Evolutionary conservation across 2,888 invertebrate species (phyloP).

Genomic region (Tiliacea aurago): DNA sequence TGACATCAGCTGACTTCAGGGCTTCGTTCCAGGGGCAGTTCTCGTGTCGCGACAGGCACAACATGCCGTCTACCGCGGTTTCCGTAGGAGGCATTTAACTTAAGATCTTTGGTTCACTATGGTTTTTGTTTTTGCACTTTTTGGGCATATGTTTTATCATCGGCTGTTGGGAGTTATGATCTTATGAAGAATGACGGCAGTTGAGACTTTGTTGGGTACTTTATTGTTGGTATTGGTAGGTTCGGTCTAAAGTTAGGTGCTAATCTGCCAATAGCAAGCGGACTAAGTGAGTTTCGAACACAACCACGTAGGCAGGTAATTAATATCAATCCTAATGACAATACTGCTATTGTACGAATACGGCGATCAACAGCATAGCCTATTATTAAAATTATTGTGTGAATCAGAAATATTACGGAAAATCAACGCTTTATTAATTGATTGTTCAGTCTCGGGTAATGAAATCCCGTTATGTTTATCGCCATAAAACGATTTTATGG

Average conservation of each 20-base stretch:
- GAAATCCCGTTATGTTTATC: slow-evolving; percentile 2
- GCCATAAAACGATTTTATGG: slow-evolving; percentile 24
- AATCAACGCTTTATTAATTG: background rate
- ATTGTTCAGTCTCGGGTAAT: slow-evolving; percentile 21
- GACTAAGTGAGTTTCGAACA: background rate
- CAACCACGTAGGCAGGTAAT: background rate
- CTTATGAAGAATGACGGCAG: slow-evolving; percentile 48
- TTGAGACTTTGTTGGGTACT: slow-evolving; percentile 47
- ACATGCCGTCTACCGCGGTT: slow-evolving; percentile 87
- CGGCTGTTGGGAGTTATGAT: slow-evolving; percentile 22
- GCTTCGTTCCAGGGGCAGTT: slow-evolving; percentile 92
- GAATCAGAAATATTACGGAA: slow-evolving; percentile 1
- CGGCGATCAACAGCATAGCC: background rate
- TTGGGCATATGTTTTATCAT: slow-evolving; percentile 51
- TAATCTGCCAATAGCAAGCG: background rate
- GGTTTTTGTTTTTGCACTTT: slow-evolving; percentile 50
- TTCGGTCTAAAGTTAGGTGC: background rate
- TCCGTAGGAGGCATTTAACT: slow-evolving; percentile 89
- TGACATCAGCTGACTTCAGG: slow-evolving; percentile 89
- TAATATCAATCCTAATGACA: background rate
- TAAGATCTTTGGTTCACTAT: slow-evolving; percentile 53
- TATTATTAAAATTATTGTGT: background rate
- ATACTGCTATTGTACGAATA: background rate
- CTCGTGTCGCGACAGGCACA: slow-evolving; percentile 92
- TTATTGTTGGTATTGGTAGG: background rate